phyloP scores from a whole-genome alignment of 1,140 invertebrate species.

The Reticulitermes speratus region DNA sequence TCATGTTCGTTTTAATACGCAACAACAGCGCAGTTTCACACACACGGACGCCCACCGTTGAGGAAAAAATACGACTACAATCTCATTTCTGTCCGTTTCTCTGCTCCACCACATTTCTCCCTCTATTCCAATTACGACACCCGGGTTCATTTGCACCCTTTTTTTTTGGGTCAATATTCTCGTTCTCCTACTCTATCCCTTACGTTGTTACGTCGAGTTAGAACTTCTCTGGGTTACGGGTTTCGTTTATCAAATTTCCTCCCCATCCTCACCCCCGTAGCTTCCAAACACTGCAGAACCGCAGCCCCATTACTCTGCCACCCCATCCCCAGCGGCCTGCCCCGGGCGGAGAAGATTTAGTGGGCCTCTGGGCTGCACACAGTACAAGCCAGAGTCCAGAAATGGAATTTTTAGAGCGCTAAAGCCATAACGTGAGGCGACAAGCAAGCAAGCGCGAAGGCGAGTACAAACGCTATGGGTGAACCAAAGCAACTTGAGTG shows the following conservation, averaged over 20 bases:
- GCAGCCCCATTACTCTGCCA: slow-evolving; percentile 5
- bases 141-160: not conserved
- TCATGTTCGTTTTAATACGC: no score
- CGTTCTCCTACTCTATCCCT: not conserved
- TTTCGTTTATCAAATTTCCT: slow-evolving; percentile 4
- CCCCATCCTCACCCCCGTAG: not conserved
- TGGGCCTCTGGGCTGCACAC: not conserved
- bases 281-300: not conserved
- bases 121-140: not conserved
- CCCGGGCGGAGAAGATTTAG: not conserved
- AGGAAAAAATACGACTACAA: no score
- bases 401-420: not conserved
- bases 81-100: no score
- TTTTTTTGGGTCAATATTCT: not conserved
- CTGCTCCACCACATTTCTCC: no score
- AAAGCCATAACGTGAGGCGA: not conserved
- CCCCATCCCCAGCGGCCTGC: not conserved
- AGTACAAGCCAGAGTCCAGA: not conserved
- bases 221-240: not conserved
- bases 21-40: no score
- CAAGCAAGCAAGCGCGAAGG: no score
- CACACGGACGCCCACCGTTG: no score
- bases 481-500: no score
- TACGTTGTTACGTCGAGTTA: not conserved
- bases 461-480: no score